Base-by-base conservation (phyloP, 2,888 invertebrate species). In the Andricus curvator region DNA sequence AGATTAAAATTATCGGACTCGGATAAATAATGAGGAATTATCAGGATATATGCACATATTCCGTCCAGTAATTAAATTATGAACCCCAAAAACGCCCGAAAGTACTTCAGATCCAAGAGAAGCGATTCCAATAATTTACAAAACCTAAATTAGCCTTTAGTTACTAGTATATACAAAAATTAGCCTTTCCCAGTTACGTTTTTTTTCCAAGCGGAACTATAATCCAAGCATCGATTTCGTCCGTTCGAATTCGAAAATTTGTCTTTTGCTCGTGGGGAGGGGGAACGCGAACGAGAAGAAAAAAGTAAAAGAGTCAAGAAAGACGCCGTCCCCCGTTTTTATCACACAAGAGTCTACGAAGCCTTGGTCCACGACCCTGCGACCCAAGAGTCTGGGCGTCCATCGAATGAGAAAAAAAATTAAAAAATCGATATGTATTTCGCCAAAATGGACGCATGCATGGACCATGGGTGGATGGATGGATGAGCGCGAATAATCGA, bases 331-430 rank as follows among this genome's bases (percentile, higher is more conserved):
- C 88, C 84, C 87, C 88, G 85, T 84, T 89, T 70, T 74, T 91
- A 91, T 91, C 91, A 91, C 91, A 91, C 90, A 88, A 87, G 88
- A 90, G 88, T 89, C 88, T 88, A 87, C 86, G 81, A 87, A 87
- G 87, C 74, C 51, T 74, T 74, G 56, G 74, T 74, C 74, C 74
- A 56, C 33, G 33, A 33, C 33, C 48, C 70, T 51, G n/a, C 33
- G 33, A 37, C 56, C 48, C 56, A 56, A 56, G 84, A 86, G 11
- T 33, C 51, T 74, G 37, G 74, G 74, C 84, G 83, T 85, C 84
- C 81, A 83, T 84, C 80, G 44, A 80, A 83, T 79, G 82, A 68
- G 80, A 82, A 77, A 74, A 67, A 82, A 77, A 74, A 67, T 37
- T 22, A 62, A 83, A 51, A 80, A 78, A 80, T 56, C 78, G 60